Evolutionary conservation across 1,140 invertebrate species (phyloP).

Genomic region (Drosophila pseudoobscura): DNA sequence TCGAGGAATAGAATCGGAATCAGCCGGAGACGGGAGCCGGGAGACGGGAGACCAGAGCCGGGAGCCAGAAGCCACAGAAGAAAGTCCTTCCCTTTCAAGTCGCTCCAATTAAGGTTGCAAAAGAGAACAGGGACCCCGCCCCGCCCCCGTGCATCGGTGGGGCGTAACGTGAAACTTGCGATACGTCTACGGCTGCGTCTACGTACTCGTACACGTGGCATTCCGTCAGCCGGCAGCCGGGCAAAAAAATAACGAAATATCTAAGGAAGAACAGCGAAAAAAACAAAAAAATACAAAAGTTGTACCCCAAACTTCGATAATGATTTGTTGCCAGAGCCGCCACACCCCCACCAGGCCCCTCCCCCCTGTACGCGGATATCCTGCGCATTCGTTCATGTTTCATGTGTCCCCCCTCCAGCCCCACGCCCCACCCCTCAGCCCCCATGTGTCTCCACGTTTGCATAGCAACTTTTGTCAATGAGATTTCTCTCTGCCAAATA

Average conservation of each 20-base stretch:
- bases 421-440: too few relatives aligned
- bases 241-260: background rate
- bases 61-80: background rate
- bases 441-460: conserved; percentile 34
- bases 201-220: conserved; percentile 35
- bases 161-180: too few relatives aligned
- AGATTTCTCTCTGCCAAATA: conserved; percentile 48
- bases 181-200: too few relatives aligned
- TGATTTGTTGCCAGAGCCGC: conserved; percentile 24
- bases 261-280: background rate
- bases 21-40: background rate
- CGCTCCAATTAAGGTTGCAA: conserved; percentile 66
- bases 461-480: conserved; percentile 76
- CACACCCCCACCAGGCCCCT: too few relatives aligned
- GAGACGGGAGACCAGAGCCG: too few relatives aligned
- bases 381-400: conserved; percentile 33
- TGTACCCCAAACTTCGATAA: conserved; percentile 32
- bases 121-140: background rate
- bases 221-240: conserved; percentile 17
- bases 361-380: background rate
- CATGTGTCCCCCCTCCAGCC: background rate
- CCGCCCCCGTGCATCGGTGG: too few relatives aligned
- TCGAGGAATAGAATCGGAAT: conserved; percentile 36
- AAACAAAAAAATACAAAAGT: conserved; percentile 33
- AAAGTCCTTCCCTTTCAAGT: conserved; percentile 61